A percentile compares a stretch with the other conserved stretches of the same genome.
phyloP scores from a whole-genome alignment of 2,888 invertebrate genomes.

The Onthophagus sagittarius region DNA sequence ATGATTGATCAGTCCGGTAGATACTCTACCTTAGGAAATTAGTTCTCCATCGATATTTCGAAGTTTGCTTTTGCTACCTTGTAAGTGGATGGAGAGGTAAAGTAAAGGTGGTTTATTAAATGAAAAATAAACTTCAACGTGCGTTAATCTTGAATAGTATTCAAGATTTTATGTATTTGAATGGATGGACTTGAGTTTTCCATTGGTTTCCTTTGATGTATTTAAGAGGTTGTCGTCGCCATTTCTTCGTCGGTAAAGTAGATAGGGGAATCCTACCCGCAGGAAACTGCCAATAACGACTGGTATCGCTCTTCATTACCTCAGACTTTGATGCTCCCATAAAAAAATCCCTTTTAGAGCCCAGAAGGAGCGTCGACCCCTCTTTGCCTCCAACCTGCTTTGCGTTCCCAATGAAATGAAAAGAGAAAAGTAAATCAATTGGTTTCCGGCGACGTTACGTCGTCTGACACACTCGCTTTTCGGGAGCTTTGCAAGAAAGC shows the following conservation, averaged over 20 bases:
- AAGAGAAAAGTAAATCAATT: constrained; percentile 9
- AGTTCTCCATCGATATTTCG: background rate
- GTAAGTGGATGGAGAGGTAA: background rate
- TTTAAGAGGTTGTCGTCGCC: constrained; percentile 1
- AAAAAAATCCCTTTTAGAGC: constrained; percentile 6
- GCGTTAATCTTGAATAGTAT: background rate
- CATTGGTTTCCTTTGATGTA: constrained; percentile 7
- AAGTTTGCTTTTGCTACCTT: background rate
- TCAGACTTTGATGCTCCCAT: constrained; percentile 7
- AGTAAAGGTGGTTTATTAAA: background rate
- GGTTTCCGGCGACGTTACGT: background rate
- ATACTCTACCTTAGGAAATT: background rate
- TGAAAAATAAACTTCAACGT: background rate
- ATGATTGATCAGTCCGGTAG: constrained; percentile 7
- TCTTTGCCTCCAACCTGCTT: background rate
- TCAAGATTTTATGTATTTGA: background rate
- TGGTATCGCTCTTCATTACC: constrained; percentile 12
- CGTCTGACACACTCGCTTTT: background rate
- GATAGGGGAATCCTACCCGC: constrained; percentile 5
- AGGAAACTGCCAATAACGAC: constrained; percentile 11
- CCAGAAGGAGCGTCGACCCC: constrained; percentile 6
- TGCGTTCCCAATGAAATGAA: background rate
- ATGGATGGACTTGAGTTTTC: background rate
- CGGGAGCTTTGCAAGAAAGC: background rate
- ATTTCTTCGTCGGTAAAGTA: background rate